A percentile compares a stretch with the other conserved stretches of the same genome.
Conservation (phyloP, 2,888 invertebrate species). For the Orthosia gracilis region DNA sequence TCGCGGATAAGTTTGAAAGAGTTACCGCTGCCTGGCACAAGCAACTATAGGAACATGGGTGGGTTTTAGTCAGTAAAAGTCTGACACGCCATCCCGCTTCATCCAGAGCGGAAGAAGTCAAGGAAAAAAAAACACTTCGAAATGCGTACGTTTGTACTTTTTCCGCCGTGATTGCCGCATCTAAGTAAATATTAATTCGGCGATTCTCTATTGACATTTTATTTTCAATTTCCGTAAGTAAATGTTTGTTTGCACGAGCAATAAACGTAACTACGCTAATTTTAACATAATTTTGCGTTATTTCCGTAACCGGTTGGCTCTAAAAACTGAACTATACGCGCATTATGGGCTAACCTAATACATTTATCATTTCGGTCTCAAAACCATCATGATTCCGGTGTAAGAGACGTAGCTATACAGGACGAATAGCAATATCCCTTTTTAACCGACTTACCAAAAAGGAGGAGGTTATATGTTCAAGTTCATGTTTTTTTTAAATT, state of each 20-base stretch:
- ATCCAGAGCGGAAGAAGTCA: too few relatives aligned
- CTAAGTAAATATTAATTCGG: constrained; percentile 4
- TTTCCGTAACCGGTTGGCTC: background rate
- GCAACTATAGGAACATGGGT: too few relatives aligned
- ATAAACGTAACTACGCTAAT: constrained; percentile 19
- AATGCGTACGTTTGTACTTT: background rate
- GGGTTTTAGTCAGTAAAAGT: too few relatives aligned
- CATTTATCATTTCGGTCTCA: background rate
- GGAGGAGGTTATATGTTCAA: too few relatives aligned
- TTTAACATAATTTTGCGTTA: background rate
- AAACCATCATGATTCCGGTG: background rate
- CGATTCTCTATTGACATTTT: constrained; percentile 10
- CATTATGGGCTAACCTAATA: background rate
- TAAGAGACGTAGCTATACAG: too few relatives aligned
- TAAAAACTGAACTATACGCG: background rate
- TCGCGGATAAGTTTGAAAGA: too few relatives aligned
- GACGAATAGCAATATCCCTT: too few relatives aligned
- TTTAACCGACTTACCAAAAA: too few relatives aligned
- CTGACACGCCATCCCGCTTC: too few relatives aligned
- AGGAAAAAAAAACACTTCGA: too few relatives aligned
- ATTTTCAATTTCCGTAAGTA: background rate
- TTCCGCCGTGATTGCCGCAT: background rate
- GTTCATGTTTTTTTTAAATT: too few relatives aligned
- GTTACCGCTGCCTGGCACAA: too few relatives aligned
- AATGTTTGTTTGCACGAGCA: background rate